These are phyloP conservation scores for Eulacestoma nigropectus DNA, from an alignment of 2,113 vertebrate species.

Conservation along the genomic window DNA sequence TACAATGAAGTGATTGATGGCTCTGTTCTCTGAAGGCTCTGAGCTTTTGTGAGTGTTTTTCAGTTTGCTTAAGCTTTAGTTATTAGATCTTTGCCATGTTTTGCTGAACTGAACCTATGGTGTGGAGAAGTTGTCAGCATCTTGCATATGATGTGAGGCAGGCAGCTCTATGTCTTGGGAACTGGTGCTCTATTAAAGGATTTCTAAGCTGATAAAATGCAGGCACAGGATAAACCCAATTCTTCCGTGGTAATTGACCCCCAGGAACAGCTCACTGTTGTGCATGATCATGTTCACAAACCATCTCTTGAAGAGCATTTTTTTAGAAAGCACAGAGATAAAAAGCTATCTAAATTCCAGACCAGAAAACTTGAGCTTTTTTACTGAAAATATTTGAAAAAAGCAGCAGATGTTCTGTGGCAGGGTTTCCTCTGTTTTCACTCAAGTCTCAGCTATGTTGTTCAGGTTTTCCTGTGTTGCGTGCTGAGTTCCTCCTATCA, in stretches of 20 bases:
- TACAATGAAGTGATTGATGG: neutral
- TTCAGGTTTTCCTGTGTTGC: neutral
- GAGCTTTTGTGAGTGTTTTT: neutral
- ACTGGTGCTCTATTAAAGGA: neutral
- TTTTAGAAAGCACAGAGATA: neutral
- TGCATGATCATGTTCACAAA: neutral
- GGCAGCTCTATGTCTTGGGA: neutral
- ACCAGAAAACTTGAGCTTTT: neutral
- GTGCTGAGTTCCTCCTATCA: neutral
- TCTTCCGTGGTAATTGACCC: neutral
- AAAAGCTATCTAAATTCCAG: neutral
- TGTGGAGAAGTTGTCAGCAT: neutral
- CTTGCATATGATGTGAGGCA: neutral
- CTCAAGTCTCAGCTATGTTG: neutral
- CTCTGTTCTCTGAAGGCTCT: neutral
- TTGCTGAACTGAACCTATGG: neutral
- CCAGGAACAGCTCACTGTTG: neutral
- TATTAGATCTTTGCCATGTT: neutral
- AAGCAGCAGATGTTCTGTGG: neutral
- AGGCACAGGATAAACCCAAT: neutral
- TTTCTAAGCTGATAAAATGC: neutral
- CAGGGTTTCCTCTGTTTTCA: neutral
- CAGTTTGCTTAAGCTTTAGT: neutral
- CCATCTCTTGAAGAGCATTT: neutral
- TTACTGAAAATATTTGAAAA: neutral